Conservation (phyloP, 2,797 vertebrate genomes). For the Spea hammondii region DNA sequence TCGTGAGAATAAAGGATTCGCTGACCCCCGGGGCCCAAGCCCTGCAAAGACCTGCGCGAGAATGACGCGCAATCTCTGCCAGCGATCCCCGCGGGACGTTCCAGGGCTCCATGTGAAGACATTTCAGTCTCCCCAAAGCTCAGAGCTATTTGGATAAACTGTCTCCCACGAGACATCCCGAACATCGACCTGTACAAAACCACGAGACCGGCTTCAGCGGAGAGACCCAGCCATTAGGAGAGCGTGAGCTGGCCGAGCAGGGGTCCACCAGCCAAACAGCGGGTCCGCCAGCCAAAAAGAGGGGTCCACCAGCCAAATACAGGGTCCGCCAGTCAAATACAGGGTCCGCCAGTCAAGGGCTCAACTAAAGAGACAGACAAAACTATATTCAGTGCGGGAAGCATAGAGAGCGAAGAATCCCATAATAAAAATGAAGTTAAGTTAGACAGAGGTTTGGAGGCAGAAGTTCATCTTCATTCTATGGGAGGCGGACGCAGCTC, state of each 20-base stretch:
- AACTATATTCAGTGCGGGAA: background rate
- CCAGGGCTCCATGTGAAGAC: background rate
- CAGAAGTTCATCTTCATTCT: too few relatives aligned
- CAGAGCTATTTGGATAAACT: slow-evolving; percentile 8
- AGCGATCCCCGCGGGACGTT: too few relatives aligned
- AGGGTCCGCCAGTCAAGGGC: background rate
- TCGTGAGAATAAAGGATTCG: too few relatives aligned
- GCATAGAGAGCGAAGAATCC: background rate
- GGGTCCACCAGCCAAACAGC: background rate
- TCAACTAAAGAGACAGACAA: background rate
- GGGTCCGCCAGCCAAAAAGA: background rate
- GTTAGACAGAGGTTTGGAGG: background rate
- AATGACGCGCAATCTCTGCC: too few relatives aligned
- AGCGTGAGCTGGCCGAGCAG: background rate
- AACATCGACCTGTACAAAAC: background rate
- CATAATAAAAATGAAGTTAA: background rate
- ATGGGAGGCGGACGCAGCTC: background rate
- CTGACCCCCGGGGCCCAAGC: too few relatives aligned
- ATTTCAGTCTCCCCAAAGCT: background rate
- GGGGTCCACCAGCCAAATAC: background rate
- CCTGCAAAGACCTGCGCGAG: too few relatives aligned
- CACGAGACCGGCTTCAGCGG: background rate
- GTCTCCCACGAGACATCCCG: background rate
- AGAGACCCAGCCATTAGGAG: background rate
- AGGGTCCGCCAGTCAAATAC: background rate